phyloP scores from a whole-genome alignment of 2,113 vertebrate genomes.

The Pseudopodoces humilis region DNA sequence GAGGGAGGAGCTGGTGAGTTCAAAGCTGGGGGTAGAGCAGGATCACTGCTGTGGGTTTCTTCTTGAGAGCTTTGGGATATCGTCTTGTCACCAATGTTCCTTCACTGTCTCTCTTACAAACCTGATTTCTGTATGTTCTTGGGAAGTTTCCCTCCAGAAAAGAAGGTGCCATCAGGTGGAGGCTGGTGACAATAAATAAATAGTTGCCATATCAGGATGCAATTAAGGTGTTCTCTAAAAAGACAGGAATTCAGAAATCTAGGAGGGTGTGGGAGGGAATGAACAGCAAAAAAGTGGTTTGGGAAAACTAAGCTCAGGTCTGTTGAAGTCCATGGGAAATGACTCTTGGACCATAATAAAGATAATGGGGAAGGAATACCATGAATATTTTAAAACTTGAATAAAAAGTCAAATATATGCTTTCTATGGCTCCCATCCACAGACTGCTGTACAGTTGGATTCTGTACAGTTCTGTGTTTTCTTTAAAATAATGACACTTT shows the following conservation, averaged over 20 bases:
- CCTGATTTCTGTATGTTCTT: neutral
- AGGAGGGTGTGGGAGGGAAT: neutral
- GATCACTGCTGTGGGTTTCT: neutral
- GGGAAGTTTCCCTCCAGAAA: neutral
- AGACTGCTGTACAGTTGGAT: neutral
- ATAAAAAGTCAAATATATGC: neutral
- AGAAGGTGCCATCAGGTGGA: neutral
- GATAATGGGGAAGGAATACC: neutral
- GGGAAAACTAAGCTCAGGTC: neutral
- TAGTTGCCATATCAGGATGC: neutral
- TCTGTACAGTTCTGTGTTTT: neutral
- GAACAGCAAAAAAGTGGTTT: neutral
- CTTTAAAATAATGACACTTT: neutral
- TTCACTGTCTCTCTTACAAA: neutral
- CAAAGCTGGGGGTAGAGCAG: neutral
- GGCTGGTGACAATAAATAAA: neutral
- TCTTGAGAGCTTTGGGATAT: neutral
- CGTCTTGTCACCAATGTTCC: accelerated
- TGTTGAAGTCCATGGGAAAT: neutral
- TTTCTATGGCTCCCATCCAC: neutral
- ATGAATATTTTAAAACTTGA: neutral
- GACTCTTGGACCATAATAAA: neutral
- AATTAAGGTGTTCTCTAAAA: neutral
- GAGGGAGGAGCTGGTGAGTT: neutral
- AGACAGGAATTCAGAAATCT: neutral